A percentile compares a stretch with the other conserved stretches of the same genome.
Evolutionary conservation across 2,797 vertebrate species (phyloP).

Genomic region (Oceanodroma leucorhoa): DNA sequence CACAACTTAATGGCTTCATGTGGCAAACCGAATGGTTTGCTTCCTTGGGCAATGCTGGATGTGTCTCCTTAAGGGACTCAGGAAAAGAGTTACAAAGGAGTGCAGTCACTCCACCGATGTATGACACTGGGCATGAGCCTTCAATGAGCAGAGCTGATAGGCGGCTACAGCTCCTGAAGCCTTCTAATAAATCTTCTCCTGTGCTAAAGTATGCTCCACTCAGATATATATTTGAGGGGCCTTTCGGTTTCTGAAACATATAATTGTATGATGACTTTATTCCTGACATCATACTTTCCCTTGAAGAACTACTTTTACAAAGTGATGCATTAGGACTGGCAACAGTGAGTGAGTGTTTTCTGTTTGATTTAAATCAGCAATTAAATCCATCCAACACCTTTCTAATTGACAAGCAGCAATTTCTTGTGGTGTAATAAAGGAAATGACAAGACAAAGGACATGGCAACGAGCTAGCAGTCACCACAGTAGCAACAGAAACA

Average conservation of each 20-base stretch:
- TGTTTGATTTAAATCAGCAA: not conserved
- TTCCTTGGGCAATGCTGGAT: not conserved
- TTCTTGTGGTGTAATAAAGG: not conserved
- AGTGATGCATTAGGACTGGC: not conserved
- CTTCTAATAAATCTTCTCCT: not conserved
- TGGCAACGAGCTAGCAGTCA: not conserved
- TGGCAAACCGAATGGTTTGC: not conserved
- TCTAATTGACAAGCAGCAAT: not conserved
- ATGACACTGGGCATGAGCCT: not conserved
- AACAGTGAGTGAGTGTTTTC: not conserved
- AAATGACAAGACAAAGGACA: not conserved
- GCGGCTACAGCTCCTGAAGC: not conserved
- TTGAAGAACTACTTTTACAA: not conserved
- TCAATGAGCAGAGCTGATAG: not conserved
- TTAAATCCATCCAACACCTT: not conserved
- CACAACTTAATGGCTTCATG: not conserved
- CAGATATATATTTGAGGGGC: not conserved
- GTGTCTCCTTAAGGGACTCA: not conserved
- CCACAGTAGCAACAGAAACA: not conserved
- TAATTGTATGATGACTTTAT: not conserved
- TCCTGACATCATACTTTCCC: not conserved
- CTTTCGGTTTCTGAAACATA: not conserved
- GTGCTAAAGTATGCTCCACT: not conserved
- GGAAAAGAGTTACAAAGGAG: not conserved
- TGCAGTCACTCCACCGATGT: not conserved